Evolutionary conservation across 2,113 vertebrate genomes (phyloP).

Genomic region (Agelaius tricolor): DNA sequence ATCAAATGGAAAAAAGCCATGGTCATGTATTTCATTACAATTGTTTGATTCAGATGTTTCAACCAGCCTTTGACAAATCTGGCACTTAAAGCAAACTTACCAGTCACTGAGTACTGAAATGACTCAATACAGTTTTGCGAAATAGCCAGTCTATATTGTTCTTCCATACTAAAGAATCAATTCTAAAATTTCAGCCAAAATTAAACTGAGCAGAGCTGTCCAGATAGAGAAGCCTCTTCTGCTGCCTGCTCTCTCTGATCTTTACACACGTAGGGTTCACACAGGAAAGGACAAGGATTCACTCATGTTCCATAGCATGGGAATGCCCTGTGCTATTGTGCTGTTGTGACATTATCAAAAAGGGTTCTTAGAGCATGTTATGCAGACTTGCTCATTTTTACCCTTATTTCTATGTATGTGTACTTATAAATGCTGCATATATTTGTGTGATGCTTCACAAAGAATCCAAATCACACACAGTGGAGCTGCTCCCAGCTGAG

Average conservation of each 20-base stretch:
- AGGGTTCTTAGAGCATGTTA: not conserved
- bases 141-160: not conserved
- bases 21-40: not conserved
- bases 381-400: not conserved
- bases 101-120: not conserved
- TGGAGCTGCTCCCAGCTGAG: not conserved
- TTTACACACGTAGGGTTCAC: not conserved
- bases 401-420: not conserved
- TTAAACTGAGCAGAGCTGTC: not conserved
- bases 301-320: not conserved
- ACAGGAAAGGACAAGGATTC: not conserved
- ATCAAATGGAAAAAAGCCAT: not conserved
- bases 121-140: not conserved
- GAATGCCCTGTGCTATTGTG: not conserved
- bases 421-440: not conserved
- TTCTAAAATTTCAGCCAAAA: not conserved
- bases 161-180: accelerated
- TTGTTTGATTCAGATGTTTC: not conserved
- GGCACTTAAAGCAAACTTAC: not conserved
- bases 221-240: not conserved
- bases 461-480: not conserved
- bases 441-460: not conserved
- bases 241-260: not conserved
- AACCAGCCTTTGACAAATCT: not conserved
- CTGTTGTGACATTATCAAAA: not conserved